A percentile compares a stretch with the other conserved stretches of the same genome.
Conservation (phyloP, 2,797 vertebrate genomes). For the Hylomyscus alleni region DNA sequence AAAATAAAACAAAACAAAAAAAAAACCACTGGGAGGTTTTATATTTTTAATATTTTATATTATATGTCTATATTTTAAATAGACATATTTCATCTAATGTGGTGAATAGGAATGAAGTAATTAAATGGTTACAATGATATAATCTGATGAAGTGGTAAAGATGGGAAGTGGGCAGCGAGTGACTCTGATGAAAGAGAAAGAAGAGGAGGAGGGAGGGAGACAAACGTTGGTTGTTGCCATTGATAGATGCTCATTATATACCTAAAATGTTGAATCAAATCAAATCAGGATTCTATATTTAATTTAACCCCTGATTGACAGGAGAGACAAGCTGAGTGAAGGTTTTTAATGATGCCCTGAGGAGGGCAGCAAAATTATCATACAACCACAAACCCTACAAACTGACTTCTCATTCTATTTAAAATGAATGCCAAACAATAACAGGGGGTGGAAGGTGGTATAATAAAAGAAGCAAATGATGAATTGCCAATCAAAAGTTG, state of each 20-base stretch:
- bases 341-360: background rate
- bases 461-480: background rate
- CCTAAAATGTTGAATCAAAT: background rate
- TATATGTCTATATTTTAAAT: too few relatives aligned
- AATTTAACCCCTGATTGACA: background rate
- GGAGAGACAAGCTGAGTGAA: background rate
- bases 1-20: background rate
- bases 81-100: background rate
- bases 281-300: background rate
- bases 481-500: background rate
- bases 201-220: too few relatives aligned
- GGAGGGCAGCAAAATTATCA: background rate
- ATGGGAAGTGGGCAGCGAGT: background rate
- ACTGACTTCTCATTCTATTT: background rate
- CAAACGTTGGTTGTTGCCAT: background rate
- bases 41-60: background rate
- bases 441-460: rapidly evolving
- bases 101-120: background rate
- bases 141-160: background rate
- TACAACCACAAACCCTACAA: background rate
- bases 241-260: background rate
- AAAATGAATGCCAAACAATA: background rate
- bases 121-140: background rate
- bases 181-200: background rate
- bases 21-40: background rate